Evolutionary conservation across 2,113 vertebrate genomes (phyloP).

Genomic region (Acrocephalus arundinaceus): DNA sequence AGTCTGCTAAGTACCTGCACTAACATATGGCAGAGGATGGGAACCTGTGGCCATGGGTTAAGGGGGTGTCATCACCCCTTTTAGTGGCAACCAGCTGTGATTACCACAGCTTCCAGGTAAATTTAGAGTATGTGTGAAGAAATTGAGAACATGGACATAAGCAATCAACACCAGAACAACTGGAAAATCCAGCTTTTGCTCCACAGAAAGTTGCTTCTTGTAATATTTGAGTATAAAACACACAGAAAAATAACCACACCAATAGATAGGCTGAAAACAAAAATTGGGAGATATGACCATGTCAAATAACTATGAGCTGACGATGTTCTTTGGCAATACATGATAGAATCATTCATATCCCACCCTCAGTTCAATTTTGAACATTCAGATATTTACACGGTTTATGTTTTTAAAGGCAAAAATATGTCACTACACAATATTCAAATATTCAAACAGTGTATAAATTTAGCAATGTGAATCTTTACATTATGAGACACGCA

Average conservation of each 20-base stretch:
- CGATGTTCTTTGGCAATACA: not conserved
- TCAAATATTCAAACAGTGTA: not conserved
- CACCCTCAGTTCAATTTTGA: not conserved
- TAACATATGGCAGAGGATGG: not conserved
- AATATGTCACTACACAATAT: not conserved
- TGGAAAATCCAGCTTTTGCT: not conserved
- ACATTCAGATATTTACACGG: not conserved
- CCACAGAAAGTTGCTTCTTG: not conserved
- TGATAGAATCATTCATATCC: not conserved
- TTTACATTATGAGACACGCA: not conserved
- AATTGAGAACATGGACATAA: rapidly evolving
- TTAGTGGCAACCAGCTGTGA: not conserved
- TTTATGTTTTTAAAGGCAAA: not conserved
- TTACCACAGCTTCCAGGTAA: not conserved
- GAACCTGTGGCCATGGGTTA: not conserved
- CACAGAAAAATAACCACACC: not conserved
- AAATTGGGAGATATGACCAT: not conserved
- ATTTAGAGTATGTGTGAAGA: not conserved
- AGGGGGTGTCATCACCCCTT: not conserved
- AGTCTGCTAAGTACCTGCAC: not conserved
- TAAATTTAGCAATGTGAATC: not conserved
- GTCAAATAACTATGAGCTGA: not conserved
- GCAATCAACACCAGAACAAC: not conserved
- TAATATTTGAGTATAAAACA: not conserved
- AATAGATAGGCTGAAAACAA: not conserved